These are phyloP conservation scores for Caenorhabditis uteleia DNA, from an alignment of 2,888 invertebrate genomes.

Conservation along the genomic window DNA sequence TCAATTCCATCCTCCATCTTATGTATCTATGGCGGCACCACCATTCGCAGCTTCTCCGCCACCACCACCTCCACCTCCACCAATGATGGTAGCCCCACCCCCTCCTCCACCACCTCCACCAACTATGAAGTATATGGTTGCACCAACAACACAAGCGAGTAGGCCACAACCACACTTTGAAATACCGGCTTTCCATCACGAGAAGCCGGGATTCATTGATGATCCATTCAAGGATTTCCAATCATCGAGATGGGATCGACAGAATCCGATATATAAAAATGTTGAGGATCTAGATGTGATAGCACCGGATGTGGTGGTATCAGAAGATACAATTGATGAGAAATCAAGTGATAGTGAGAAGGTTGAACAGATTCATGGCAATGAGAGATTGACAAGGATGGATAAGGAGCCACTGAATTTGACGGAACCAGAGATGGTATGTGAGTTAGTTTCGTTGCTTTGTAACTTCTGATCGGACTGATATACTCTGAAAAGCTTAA, in stretches of 20 bases:
- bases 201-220: too few species aligned
- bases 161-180: too few species aligned
- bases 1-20: too few species aligned
- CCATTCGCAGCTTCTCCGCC: conserved; percentile 4
- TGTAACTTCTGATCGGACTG: too few species aligned
- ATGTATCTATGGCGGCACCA: neutral
- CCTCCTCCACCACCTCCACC: conserved; percentile 1
- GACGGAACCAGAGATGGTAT: too few species aligned
- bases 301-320: conserved; percentile 13
- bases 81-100: conserved; percentile 2
- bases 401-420: conserved; percentile 1
- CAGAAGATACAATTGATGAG: conserved; percentile 20
- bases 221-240: too few species aligned
- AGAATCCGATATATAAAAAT: too few species aligned
- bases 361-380: conserved; percentile 28
- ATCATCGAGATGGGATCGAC: too few species aligned
- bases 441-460: too few species aligned
- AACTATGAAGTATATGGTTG: too few species aligned
- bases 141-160: neutral
- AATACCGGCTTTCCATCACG: too few species aligned
- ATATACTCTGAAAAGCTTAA: too few species aligned
- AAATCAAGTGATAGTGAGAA: conserved; percentile 17
- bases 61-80: conserved; percentile 5
- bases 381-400: conserved; percentile 25
- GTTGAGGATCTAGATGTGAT: conserved; percentile 8